Conservation (phyloP, 2,888 invertebrate genomes). For the Orthosia gothica region DNA sequence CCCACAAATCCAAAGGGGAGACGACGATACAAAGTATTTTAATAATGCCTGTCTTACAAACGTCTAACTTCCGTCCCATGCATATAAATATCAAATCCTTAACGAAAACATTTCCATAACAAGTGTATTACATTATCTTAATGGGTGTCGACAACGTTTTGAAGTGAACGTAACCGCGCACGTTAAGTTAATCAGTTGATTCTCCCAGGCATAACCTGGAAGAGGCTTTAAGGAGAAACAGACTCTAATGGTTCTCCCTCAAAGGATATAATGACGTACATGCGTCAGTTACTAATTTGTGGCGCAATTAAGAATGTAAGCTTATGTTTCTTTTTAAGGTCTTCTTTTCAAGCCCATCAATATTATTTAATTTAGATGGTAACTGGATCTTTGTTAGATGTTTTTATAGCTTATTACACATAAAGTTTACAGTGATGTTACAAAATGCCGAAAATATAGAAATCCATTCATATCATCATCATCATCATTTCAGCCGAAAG, state of each 20-base stretch:
- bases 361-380: background rate
- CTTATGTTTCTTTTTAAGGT: slow-evolving; percentile 6
- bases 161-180: slow-evolving; percentile 46
- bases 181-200: slow-evolving; percentile 49
- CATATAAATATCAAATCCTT: slow-evolving; percentile 31
- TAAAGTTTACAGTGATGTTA: no score
- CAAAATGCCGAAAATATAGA: no score
- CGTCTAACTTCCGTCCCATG: slow-evolving; percentile 1
- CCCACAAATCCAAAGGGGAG: background rate
- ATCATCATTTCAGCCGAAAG: no score
- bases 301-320: slow-evolving; percentile 38
- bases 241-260: slow-evolving; percentile 32
- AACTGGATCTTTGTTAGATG: background rate
- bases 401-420: no score
- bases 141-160: slow-evolving; percentile 48
- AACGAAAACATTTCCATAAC: slow-evolving; percentile 47
- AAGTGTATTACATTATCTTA: slow-evolving; percentile 50
- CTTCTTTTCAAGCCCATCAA: background rate
- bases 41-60: slow-evolving; percentile 21
- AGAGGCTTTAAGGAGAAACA: slow-evolving; percentile 33
- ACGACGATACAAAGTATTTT: background rate
- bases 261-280: slow-evolving; percentile 41
- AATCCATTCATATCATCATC: no score
- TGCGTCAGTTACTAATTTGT: slow-evolving; percentile 39
- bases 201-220: slow-evolving; percentile 27